Base-by-base conservation (phyloP, 2,113 vertebrate species). In the Litocranius walleri region DNA sequence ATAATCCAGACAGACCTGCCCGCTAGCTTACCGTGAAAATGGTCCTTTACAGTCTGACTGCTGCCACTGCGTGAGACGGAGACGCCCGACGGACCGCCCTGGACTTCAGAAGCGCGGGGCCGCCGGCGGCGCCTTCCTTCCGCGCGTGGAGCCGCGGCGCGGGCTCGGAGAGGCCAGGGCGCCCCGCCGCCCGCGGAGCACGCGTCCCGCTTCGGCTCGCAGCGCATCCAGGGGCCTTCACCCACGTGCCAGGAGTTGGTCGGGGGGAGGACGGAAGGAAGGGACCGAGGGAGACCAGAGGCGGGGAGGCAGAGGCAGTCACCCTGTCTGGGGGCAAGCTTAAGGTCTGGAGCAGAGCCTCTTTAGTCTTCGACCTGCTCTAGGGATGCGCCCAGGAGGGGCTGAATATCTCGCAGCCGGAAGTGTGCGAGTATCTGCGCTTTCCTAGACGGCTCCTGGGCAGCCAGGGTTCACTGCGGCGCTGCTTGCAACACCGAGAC, bases 271-370 rank as follows among this genome's bases (percentile, higher is more conserved):
- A 3, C 33, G 57, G 29, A 45, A 14, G 6, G 7, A 2, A 21
- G 57, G 2, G 10, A 11, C 40, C 21, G 13, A 2, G 30, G 45
- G 2, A 21, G 48, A 0, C 9, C 21, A 12, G 50, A 4, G 0
- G 25, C 5, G 45, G 16, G 80, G 19, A 11, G 50, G 17, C 9
- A 27, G 15, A 27, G 7, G 12, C 1, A 57, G 13, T 11, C 94
- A 45, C 64, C 9, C 36, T 57, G n/a, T 4, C 25, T 64, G 3
- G 78, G 21, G 27, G 61, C 29, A 52, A 40, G 74, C n/a, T 67
- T 67, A 30, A 62, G 48, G 21, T 11, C 7, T 56, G 14, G 9
- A 74, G n/a, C 88, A 71, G 40, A 59, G 14, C 10, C 56, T 19
- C 33, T 45, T 64, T 62, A n/a, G n/a, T 40, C 5, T 80, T 80